phyloP scores from a whole-genome alignment of 2,888 invertebrate genomes.

The Chymomyza fuscimana region DNA sequence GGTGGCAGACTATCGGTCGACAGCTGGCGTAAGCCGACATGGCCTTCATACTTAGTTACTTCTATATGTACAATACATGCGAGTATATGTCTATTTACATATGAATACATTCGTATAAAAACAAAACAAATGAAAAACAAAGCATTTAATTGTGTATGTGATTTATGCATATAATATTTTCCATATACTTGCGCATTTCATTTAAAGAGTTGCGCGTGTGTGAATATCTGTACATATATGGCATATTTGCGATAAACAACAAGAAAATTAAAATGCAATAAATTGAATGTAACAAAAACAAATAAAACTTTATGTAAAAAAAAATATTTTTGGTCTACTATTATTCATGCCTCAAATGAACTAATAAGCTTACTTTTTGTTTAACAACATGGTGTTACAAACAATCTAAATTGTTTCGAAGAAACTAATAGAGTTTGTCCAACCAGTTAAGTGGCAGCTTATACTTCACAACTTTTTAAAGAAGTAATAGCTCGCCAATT shows the following conservation, averaged over 20 bases:
- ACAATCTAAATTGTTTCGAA: no score
- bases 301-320: constrained; percentile 62
- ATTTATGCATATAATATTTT: constrained; percentile 56
- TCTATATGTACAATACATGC: background rate
- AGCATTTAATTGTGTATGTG: constrained; percentile 57
- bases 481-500: no score
- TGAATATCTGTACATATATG: background rate
- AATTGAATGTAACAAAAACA: constrained; percentile 40
- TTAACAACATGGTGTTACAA: no score
- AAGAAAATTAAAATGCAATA: constrained; percentile 61
- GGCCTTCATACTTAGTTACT: background rate
- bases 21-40: constrained; percentile 6
- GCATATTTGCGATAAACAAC: constrained; percentile 39
- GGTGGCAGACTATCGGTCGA: background rate
- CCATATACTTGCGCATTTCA: constrained; percentile 32
- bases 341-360: no score
- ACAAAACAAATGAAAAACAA: constrained; percentile 36
- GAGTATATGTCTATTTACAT: constrained; percentile 46
- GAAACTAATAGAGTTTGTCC: no score
- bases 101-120: constrained; percentile 32
- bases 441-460: no score
- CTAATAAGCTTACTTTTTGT: no score
- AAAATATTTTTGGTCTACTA: background rate
- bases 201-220: constrained; percentile 14
- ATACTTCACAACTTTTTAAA: no score